Conservation (phyloP, 2,113 vertebrate species). For the Copsychus sechellarum region DNA sequence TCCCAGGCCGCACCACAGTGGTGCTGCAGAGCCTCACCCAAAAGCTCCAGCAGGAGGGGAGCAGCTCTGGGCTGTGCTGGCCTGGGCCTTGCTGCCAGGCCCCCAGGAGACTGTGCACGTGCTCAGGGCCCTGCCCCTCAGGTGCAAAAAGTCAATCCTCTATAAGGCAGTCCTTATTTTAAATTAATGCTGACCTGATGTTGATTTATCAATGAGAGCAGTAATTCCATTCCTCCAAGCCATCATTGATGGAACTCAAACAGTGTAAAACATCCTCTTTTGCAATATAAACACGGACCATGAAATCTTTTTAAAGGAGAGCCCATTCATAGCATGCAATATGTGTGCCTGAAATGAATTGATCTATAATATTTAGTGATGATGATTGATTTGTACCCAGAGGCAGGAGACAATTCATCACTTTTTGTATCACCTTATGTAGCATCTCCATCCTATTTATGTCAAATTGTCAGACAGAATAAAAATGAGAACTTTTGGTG, state of each 20-base stretch:
- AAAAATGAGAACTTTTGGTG: neutral
- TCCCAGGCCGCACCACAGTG: accelerated
- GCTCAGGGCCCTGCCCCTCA: neutral
- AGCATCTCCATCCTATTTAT: neutral
- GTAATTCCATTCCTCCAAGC: neutral
- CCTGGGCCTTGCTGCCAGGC: neutral
- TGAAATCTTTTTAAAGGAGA: neutral
- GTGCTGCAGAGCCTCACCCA: neutral
- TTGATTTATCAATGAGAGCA: neutral
- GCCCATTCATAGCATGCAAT: neutral
- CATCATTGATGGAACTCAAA: neutral
- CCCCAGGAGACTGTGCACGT: neutral
- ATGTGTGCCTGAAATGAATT: neutral
- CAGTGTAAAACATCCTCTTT: neutral
- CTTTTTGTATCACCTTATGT: neutral
- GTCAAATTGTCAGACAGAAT: neutral
- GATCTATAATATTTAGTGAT: neutral
- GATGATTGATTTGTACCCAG: neutral
- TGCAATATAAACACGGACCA: neutral
- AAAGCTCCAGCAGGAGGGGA: neutral
- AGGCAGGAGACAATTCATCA: neutral
- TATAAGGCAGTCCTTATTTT: neutral
- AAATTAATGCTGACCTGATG: neutral
- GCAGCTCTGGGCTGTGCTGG: neutral
- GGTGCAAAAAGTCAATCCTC: neutral